Evolutionary conservation across 2,888 invertebrate genomes (phyloP).

Genomic region (Nomada ferruginata): DNA sequence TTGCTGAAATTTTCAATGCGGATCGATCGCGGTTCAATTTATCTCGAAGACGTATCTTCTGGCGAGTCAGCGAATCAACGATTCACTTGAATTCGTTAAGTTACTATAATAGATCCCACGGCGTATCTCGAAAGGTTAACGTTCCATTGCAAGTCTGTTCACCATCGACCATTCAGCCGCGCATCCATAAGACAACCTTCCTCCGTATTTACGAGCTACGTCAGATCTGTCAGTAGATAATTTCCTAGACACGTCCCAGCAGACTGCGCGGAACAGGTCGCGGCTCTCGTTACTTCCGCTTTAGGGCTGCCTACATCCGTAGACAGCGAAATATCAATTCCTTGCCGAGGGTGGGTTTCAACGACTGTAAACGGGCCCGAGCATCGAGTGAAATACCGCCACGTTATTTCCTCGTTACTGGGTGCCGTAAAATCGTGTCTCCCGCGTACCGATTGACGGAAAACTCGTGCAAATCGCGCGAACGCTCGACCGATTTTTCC

Average conservation of each 20-base stretch:
- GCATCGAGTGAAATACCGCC: slow-evolving; percentile 42
- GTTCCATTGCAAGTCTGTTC: neutral
- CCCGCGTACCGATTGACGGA: slow-evolving; percentile 28
- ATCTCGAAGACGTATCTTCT: slow-evolving; percentile 15
- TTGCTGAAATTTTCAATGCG: slow-evolving; percentile 35
- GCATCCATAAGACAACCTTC: too few species aligned
- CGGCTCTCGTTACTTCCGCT: neutral
- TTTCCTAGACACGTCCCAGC: neutral
- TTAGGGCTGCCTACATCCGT: slow-evolving; percentile 1
- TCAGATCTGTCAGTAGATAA: neutral
- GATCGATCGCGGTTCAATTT: slow-evolving; percentile 45
- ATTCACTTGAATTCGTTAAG: slow-evolving; percentile 5
- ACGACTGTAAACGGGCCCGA: slow-evolving; percentile 13
- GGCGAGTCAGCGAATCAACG: slow-evolving; percentile 5
- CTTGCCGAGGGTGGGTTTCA: neutral
- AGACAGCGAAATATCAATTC: slow-evolving; percentile 31
- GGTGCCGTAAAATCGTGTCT: slow-evolving; percentile 46
- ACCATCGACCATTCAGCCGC: neutral
- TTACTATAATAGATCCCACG: neutral
- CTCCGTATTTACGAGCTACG: too few species aligned
- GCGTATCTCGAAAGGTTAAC: too few species aligned
- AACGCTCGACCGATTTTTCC: slow-evolving; percentile 53
- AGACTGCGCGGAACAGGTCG: neutral
- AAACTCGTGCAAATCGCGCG: slow-evolving; percentile 58
- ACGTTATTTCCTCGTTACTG: slow-evolving; percentile 60